Conservation (phyloP, 1,140 invertebrate genomes). For the Capitella teleta region DNA sequence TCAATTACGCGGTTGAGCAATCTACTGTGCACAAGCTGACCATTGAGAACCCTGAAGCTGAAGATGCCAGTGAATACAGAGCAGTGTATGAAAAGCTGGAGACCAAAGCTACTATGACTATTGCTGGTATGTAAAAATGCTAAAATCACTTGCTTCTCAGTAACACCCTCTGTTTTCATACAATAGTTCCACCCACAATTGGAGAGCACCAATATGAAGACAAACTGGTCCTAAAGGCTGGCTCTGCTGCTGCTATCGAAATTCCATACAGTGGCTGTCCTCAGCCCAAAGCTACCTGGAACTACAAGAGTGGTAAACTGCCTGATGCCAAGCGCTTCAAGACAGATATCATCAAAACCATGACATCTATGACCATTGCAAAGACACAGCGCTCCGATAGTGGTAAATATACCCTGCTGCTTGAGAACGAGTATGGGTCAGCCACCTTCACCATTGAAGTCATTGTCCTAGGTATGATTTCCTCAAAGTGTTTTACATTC, state of each 20-base stretch:
- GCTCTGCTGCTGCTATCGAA: slow-evolving; percentile 51
- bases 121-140: slow-evolving; percentile 63
- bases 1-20: slow-evolving; percentile 12
- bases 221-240: slow-evolving; percentile 13
- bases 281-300: slow-evolving; percentile 81
- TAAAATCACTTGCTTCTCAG: too few relatives aligned
- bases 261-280: slow-evolving; percentile 94
- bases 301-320: slow-evolving; percentile 69
- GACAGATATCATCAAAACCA: slow-evolving; percentile 7
- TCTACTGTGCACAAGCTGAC: slow-evolving; percentile 14
- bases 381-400: slow-evolving; percentile 84
- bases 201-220: slow-evolving; percentile 10
- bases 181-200: slow-evolving; percentile 5
- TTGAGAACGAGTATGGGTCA: slow-evolving; percentile 90
- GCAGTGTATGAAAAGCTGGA: slow-evolving; percentile 40
- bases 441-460: slow-evolving; percentile 90
- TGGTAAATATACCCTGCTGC: slow-evolving; percentile 84
- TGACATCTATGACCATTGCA: slow-evolving; percentile 61
- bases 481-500: background rate
- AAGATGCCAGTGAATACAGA: slow-evolving; percentile 14
- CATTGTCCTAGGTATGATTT: slow-evolving; percentile 68
- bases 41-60: slow-evolving; percentile 12
- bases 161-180: background rate
- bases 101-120: slow-evolving; percentile 60
- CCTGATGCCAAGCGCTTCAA: slow-evolving; percentile 70